These are phyloP conservation scores for Poecilia gillii DNA, from an alignment of 2,797 vertebrate species.

Conservation along the genomic window DNA sequence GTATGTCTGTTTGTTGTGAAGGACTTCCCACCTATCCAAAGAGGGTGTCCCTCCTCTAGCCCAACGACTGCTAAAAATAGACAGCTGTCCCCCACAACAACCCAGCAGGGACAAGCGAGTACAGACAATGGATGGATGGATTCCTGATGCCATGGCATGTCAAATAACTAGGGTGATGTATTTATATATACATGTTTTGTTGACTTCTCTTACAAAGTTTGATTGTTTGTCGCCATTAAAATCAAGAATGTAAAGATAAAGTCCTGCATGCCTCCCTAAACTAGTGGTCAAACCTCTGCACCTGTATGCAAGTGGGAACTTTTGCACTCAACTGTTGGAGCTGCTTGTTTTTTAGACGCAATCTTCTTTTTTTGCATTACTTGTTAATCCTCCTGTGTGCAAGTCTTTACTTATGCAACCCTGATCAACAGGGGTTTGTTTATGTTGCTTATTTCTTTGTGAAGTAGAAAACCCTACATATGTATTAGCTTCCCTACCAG, in stretches of 20 bases:
- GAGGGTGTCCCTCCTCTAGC: not conserved
- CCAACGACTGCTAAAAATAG: not conserved
- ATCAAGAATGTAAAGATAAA: not conserved
- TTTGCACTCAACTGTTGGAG: not conserved
- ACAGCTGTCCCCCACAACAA: not conserved
- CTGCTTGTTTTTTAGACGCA: not conserved
- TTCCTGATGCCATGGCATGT: not conserved
- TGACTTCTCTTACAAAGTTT: not conserved
- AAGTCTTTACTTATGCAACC: too few relatives aligned
- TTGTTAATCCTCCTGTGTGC: too few relatives aligned
- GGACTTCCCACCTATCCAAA: slow-evolving; percentile 1
- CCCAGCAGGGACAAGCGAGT: not conserved
- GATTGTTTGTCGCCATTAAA: not conserved
- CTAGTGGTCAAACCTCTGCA: not conserved
- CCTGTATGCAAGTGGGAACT: not conserved
- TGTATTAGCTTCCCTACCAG: too few relatives aligned
- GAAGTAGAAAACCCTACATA: too few relatives aligned
- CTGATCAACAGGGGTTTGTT: too few relatives aligned
- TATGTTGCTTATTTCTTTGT: too few relatives aligned
- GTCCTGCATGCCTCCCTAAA: not conserved
- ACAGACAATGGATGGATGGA: not conserved
- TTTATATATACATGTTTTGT: not conserved
- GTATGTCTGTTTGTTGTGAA: not conserved
- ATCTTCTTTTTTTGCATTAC: too few relatives aligned
- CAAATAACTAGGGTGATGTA: not conserved